Evolutionary conservation across 2,113 vertebrate genomes (phyloP).

Genomic region (Sigmodon hispidus): DNA sequence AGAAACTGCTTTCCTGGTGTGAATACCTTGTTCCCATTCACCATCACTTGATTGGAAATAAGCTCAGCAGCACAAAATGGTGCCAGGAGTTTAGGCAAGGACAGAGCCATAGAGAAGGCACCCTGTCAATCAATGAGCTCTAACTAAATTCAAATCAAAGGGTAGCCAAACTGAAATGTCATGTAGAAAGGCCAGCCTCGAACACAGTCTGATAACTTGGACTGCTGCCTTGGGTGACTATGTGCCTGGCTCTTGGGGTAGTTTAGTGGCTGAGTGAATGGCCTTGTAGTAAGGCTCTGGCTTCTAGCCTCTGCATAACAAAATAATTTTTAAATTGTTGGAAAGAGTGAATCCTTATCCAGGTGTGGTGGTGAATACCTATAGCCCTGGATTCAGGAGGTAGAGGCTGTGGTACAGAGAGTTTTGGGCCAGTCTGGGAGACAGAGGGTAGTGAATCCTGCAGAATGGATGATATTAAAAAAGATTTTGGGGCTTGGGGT

Average conservation of each 20-base stretch:
- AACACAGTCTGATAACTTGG: no score
- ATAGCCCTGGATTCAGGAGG: neutral
- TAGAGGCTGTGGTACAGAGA: no score
- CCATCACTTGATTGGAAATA: neutral
- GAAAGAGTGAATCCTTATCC: neutral
- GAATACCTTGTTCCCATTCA: neutral
- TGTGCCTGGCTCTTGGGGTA: neutral
- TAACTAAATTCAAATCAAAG: neutral
- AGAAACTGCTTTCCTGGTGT: neutral
- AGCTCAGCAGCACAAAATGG: neutral
- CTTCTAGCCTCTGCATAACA: neutral
- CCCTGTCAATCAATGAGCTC: rapidly evolving
- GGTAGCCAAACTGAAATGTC: neutral
- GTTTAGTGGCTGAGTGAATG: neutral
- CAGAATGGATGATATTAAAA: neutral
- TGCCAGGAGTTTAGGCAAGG: neutral
- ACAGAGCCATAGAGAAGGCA: neutral
- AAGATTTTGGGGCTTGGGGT: neutral
- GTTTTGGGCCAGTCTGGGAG: neutral
- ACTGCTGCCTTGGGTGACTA: neutral
- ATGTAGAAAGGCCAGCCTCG: neutral
- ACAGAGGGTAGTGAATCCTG: neutral
- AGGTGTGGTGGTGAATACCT: neutral
- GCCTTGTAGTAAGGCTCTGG: neutral
- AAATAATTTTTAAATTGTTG: neutral